phyloP scores from a whole-genome alignment of 1,140 invertebrate genomes.

The Elysia chlorotica region DNA sequence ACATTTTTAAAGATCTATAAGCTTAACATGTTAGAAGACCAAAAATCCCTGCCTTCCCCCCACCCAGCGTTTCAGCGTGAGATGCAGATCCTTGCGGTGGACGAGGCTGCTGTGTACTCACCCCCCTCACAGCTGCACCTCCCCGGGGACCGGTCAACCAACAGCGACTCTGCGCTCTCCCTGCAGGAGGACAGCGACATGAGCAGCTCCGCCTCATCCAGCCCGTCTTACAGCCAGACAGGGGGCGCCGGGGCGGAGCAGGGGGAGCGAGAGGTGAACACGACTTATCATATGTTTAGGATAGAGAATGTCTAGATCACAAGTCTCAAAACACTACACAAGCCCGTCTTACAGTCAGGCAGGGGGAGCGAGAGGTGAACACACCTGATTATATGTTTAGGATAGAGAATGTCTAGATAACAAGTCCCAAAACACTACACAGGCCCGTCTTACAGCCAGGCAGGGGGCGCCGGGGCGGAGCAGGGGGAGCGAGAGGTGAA shows the following conservation, averaged over 20 bases:
- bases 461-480: constrained; percentile 7
- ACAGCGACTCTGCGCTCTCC: constrained; percentile 56
- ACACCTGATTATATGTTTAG: too few species aligned
- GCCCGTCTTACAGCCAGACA: constrained; percentile 43
- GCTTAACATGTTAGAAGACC: too few species aligned
- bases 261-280: background rate
- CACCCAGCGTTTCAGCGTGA: constrained; percentile 52
- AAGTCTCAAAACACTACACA: too few species aligned
- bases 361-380: background rate
- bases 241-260: background rate
- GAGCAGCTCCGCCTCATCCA: constrained; percentile 48
- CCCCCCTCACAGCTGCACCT: constrained; percentile 79
- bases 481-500: background rate
- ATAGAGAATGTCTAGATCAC: too few species aligned
- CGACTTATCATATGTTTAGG: too few species aligned
- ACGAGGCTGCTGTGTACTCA: constrained; percentile 76
- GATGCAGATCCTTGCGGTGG: constrained; percentile 66
- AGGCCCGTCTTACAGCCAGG: constrained; percentile 45
- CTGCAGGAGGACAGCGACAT: constrained; percentile 53
- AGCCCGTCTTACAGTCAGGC: too few species aligned
- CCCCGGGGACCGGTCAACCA: constrained; percentile 63
- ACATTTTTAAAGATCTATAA: too few species aligned
- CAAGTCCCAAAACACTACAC: too few species aligned
- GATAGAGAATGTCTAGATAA: too few species aligned
- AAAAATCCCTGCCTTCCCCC: too few species aligned